These are phyloP conservation scores for Callospermophilus lateralis DNA, from an alignment of 2,113 vertebrate species.

Conservation along the genomic window DNA sequence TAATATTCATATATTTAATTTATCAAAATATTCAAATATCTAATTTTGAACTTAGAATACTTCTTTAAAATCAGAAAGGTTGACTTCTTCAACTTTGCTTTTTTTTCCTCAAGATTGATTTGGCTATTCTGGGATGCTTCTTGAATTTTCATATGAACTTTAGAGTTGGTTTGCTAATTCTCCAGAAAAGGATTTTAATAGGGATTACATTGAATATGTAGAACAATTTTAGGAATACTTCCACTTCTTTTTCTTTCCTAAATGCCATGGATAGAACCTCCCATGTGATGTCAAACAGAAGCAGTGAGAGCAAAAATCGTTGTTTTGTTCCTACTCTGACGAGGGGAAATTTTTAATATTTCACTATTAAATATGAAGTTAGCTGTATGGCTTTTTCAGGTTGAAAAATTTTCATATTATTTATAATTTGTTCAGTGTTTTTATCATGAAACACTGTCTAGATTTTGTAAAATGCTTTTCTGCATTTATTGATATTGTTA, in stretches of 20 bases:
- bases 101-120: neutral
- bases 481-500: neutral
- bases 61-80: neutral
- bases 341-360: neutral
- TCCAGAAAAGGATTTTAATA: conserved; percentile 3
- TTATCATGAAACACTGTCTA: neutral
- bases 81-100: neutral
- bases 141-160: conserved; percentile 19
- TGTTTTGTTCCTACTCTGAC: neutral
- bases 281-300: neutral
- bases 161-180: neutral
- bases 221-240: neutral
- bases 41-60: neutral
- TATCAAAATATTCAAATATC: conserved; percentile 31
- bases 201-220: neutral
- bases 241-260: conserved; percentile 6
- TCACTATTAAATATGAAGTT: conserved; percentile 2
- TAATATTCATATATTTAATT: neutral
- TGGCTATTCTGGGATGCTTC: neutral
- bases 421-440: neutral
- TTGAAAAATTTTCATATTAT: neutral
- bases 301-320: neutral
- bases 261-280: neutral
- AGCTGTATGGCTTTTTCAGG: neutral
- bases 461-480: neutral